Evolutionary conservation across 2,888 invertebrate species (phyloP).

Genomic region (Hipparchia semele): DNA sequence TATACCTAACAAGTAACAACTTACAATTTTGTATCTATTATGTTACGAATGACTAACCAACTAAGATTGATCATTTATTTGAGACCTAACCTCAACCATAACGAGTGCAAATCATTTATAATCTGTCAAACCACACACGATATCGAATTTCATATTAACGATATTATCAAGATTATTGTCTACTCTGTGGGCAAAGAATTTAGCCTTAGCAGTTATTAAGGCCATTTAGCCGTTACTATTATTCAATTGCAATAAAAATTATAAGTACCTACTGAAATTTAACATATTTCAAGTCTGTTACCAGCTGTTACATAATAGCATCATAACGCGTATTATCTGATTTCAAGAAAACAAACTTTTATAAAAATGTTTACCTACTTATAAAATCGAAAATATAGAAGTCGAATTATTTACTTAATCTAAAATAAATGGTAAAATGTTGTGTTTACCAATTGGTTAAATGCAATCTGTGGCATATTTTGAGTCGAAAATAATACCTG

Average conservation of each 20-base stretch:
- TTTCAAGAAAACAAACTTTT: too few species aligned
- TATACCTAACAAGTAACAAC: background rate
- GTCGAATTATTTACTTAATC: too few species aligned
- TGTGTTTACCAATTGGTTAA: too few species aligned
- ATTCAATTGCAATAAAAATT: background rate
- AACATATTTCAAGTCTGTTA: too few species aligned
- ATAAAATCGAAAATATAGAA: too few species aligned
- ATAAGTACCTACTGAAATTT: too few species aligned
- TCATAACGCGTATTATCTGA: too few species aligned
- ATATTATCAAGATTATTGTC: slow-evolving; percentile 4
- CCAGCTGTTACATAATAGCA: too few species aligned
- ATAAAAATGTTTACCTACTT: too few species aligned
- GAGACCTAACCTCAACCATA: slow-evolving; percentile 32
- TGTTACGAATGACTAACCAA: slow-evolving; percentile 28
- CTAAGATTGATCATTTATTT: slow-evolving; percentile 37
- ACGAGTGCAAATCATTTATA: slow-evolving; percentile 58
- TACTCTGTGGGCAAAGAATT: background rate
- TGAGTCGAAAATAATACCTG: too few species aligned
- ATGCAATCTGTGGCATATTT: too few species aligned
- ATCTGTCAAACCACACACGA: slow-evolving; percentile 61
- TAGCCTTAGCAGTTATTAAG: background rate
- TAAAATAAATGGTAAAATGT: too few species aligned
- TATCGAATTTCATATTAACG: slow-evolving; percentile 22
- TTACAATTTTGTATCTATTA: slow-evolving; percentile 2
- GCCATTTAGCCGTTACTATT: background rate